Base-by-base conservation (phyloP, 2,888 invertebrate genomes). In the Hydraecia micacea region DNA sequence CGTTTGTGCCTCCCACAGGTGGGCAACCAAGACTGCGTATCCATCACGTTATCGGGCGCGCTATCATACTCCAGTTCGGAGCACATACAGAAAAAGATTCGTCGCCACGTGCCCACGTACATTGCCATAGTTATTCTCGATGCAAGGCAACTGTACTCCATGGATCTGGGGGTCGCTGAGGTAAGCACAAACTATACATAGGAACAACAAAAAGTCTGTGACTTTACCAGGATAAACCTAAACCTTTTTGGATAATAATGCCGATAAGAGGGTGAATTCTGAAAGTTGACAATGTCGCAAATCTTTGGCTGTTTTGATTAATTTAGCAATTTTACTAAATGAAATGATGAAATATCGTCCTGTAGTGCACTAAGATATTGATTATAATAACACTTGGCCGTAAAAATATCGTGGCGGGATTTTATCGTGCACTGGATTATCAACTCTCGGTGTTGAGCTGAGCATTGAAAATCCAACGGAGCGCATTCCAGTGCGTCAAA, bases 101-200 rank as follows among this genome's bases (percentile, higher is more conserved):
- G 90, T 7, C 74, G 78, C 15, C 81, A 79, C 58, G 86, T 81
- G 63, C 71, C 71, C 8, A 15, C 71, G 6, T 79, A 79, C 42
- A 75, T 89, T 1, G 46, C 89, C 2, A 87, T 92, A 0, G 55
- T 94, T 0, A 90, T 96, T n/a, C 79, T 96, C 4, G 95, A 95
- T 80, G 96, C 90, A 0, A 71, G 90, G 0, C 91, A 91, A 49
- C 78, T 95, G 63, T 75, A 83, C 0, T 71, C 86, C 0, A 58
- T 95, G 3, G 96, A 96, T 76, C 63, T 95, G 4, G 96, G 95
- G 0, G 96, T 96, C 0, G 94, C 94, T 11, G 95, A 96, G 95
- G 96, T 96, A n/a, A 66, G 28, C 8, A 9, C 18, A 13, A 65
- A 36, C 3, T 36, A 63, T 63, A 63, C 6, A 13, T 25, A 62